Evolutionary conservation across 2,888 invertebrate species (phyloP).

Genomic region (Podabrus alpinus): DNA sequence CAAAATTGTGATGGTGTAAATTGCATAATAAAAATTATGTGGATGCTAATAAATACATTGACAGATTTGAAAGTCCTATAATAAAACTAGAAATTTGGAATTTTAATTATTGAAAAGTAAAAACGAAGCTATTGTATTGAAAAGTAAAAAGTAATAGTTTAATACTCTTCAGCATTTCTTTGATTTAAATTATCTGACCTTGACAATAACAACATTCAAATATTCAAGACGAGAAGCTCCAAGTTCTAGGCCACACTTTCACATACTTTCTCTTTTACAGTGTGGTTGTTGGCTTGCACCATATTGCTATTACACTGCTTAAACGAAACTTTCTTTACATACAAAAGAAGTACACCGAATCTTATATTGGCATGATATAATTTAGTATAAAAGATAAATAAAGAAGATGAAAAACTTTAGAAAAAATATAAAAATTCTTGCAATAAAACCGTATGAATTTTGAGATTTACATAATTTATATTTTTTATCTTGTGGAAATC

Average conservation of each 20-base stretch:
- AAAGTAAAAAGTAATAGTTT: constrained; percentile 22
- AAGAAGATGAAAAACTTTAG: neutral
- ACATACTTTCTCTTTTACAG: constrained; percentile 51
- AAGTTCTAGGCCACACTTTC: constrained; percentile 56
- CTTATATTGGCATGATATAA: neutral
- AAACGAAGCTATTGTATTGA: constrained; percentile 9
- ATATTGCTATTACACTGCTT: constrained; percentile 16
- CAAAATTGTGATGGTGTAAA: neutral
- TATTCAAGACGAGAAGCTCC: constrained; percentile 50
- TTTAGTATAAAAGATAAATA: neutral
- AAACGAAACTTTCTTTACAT: constrained; percentile 25
- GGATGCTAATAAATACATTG: neutral
- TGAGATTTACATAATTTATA: too few species aligned
- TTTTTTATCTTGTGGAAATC: too few species aligned
- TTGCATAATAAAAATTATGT: neutral
- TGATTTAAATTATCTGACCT: constrained; percentile 47
- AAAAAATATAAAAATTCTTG: neutral
- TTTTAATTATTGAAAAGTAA: constrained; percentile 7
- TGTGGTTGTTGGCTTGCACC: constrained; percentile 19
- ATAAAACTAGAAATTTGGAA: neutral
- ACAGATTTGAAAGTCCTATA: neutral
- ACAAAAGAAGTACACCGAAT: constrained; percentile 18
- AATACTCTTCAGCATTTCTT: constrained; percentile 7
- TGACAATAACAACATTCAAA: constrained; percentile 47
- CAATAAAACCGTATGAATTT: too few species aligned